phyloP scores from a whole-genome alignment of 2,797 vertebrate genomes.

The Petrocephalus schoutedeni region DNA sequence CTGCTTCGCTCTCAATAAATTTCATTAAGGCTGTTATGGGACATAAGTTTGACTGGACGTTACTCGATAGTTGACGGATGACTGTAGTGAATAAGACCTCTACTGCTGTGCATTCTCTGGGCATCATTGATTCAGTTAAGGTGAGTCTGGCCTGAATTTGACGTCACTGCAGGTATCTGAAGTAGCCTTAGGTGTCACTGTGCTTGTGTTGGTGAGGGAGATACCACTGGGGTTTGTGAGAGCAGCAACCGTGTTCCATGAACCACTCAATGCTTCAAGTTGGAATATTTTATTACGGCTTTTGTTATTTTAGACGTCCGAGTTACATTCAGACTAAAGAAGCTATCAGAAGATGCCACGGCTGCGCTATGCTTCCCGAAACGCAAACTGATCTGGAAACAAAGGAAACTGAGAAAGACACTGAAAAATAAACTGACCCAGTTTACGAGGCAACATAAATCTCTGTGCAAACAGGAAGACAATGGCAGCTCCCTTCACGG shows the following conservation, averaged over 20 bases:
- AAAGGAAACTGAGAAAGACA: not conserved
- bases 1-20: not conserved
- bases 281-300: not conserved
- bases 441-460: slow-evolving; percentile 45
- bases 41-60: not conserved
- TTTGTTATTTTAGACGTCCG: not conserved
- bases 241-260: not conserved
- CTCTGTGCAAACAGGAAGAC: slow-evolving; percentile 37
- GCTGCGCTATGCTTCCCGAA: not conserved
- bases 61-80: not conserved
- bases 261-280: not conserved
- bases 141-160: not conserved
- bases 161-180: not conserved
- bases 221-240: not conserved
- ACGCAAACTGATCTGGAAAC: slow-evolving; percentile 7
- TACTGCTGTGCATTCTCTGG: not conserved
- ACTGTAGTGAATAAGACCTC: not conserved
- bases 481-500: slow-evolving; percentile 13
- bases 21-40: not conserved
- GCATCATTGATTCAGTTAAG: not conserved
- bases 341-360: not conserved
- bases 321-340: not conserved
- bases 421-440: not conserved
- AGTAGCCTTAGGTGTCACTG: not conserved
- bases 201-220: not conserved